phyloP scores from a whole-genome alignment of 2,888 invertebrate species.

The Neoscelio sp. region DNA sequence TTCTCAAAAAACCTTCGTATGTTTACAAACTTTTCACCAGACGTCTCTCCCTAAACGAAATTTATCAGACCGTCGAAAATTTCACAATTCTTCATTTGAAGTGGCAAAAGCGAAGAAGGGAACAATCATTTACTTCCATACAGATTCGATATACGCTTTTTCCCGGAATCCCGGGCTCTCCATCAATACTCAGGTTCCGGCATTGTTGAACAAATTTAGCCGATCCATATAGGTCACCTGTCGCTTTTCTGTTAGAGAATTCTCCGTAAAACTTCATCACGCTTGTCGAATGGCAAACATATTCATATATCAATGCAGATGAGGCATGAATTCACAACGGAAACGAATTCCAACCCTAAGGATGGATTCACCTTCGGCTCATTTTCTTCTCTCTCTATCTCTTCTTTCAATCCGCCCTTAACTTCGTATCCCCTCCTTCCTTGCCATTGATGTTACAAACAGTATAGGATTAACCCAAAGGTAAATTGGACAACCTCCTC shows the following conservation, averaged over 20 bases:
- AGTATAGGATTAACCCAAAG: too few species aligned
- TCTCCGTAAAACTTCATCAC: conserved; percentile 49
- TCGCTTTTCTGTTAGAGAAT: conserved; percentile 49
- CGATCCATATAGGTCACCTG: conserved; percentile 57
- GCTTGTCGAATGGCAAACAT: conserved; percentile 39
- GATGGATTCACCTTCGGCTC: conserved; percentile 19
- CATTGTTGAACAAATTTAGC: conserved; percentile 54
- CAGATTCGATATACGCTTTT: conserved; percentile 11
- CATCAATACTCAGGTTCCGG: conserved; percentile 55
- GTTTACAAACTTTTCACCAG: conserved; percentile 60
- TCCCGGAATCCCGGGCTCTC: conserved; percentile 15
- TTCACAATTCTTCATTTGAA: conserved; percentile 64
- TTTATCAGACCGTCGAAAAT: conserved; percentile 58
- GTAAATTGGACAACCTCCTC: too few species aligned
- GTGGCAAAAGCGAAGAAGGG: conserved; percentile 56
- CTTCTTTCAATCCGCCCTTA: too few species aligned
- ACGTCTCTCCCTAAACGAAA: conserved; percentile 51
- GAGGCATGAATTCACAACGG: conserved; percentile 63
- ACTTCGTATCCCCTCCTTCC: too few species aligned
- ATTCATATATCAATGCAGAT: conserved; percentile 63
- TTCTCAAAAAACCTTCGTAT: conserved; percentile 47
- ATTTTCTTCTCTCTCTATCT: not conserved
- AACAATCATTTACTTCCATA: conserved; percentile 57
- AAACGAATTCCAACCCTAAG: conserved; percentile 53
- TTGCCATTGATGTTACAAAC: too few species aligned